Base-by-base conservation (phyloP, 2,113 vertebrate genomes). In the Tragelaphus scriptus region DNA sequence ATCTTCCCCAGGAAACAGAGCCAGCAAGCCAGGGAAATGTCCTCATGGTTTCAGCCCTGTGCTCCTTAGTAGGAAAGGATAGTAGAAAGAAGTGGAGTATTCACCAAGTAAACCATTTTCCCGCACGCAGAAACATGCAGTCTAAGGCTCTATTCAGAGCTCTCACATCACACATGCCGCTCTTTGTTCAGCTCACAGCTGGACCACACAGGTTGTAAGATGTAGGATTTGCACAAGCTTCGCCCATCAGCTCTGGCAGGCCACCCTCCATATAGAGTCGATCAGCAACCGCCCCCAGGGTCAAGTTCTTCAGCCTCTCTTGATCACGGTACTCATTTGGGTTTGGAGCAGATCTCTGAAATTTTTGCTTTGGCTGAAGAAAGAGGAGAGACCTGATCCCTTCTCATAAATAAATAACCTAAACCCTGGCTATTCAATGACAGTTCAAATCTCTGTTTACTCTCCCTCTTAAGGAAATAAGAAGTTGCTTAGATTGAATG, bases 131-230 rank as follows among this genome's bases (percentile, higher is more conserved):
- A 97, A 86, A 53, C 93, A 19, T 30, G 91, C 96, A 58, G 36
- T 93, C 96, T 58, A 3, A 0, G n/a, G 86, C 91, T 98, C 25
- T 44, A 85, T 97, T 96, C 75, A 85, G n/a, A 86, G 28, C 94
- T 88, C 58, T 92, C 94, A 13, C 86, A 77, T 93, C 97, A 88
- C 86, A 32, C 30, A 44, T n/a, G 80, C 91, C 2, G 5, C 75
- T 58, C 90, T 86, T 92, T 93, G 47, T 97, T 95, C 95, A 91
- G 87, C 63, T 79, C 90, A 86, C 96, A 86, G 91, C 96, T 95
- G 85, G 97, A 92, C 96, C 80, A 92, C 53, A 96, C 28, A 90
- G 91, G 96, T 84, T 32, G 49, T 49, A n/a, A 56, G 90, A 88
- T 19, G 86, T 81, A 96, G 91, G 63, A 85, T 92, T 65, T 93